Base-by-base conservation (phyloP, 2,113 vertebrate genomes). In the Clarias gariepinus region DNA sequence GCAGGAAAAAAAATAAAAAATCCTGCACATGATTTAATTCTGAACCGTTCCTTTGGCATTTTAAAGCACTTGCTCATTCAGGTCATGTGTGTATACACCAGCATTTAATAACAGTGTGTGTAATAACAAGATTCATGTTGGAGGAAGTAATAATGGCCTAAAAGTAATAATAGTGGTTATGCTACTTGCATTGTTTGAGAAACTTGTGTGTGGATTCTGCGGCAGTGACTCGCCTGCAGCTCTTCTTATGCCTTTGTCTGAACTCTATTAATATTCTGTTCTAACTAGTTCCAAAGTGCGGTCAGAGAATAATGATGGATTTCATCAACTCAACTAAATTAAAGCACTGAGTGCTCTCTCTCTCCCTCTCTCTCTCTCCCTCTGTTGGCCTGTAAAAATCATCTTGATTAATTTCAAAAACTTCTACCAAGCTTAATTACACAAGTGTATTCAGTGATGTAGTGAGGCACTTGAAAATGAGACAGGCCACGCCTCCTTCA, bases 291-390 rank as follows among this genome's bases (percentile, higher is more conserved):
- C 63, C 25, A 66, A 28, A 13, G 63, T 66, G 63, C 11, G 3
- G 25, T n/a, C 28, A 85, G 60, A 82, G 57, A 87, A 33, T 82
- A 87, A 88, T 86, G 89, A 86, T 84, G 68, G n/a, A 86, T 76
- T 84, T 89, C 83, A 90, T 89, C 87, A 87, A 83, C 86, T 85
- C 66, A 64, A 87, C 87, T 69, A 88, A 89, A 81, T 82, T 86
- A 36, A 64, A 52, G 82, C 71, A 36, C 60, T 76, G 77, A 84
- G 64, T 64, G 85, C 61, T 13, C 63, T 66, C 63, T 69, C 78
- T 78, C 77, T 78, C 61, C n/a, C 68, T 74, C 30, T 74, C 19
- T 63, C 61, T 63, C 23, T 64, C 23, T 73, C 19, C 25, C 61
- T 63, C 23, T 64, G 8, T 23, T 61, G 23, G 6, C 21, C 60